A percentile compares a stretch with the other conserved stretches of the same genome.
Evolutionary conservation across 2,113 vertebrate genomes (phyloP).

Genomic region (Arenaria interpres): DNA sequence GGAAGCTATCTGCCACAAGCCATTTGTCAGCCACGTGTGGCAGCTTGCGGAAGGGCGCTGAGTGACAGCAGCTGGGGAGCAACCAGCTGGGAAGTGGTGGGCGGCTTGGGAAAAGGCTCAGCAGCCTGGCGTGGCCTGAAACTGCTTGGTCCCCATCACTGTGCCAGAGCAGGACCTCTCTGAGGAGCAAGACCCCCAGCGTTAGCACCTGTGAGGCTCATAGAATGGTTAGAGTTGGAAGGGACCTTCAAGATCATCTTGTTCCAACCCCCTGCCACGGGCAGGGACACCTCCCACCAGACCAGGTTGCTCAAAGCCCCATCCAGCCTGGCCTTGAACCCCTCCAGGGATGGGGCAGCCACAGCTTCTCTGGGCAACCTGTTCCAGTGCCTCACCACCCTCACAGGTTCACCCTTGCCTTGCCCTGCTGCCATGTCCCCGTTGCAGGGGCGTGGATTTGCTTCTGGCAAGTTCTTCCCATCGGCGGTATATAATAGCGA

Average conservation of each 20-base stretch:
- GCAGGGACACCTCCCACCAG: too few species aligned
- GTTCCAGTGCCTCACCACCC: too few species aligned
- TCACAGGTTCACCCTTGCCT: not conserved
- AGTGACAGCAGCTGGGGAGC: not conserved
- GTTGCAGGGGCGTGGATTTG: not conserved
- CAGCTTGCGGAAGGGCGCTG: fast-evolving
- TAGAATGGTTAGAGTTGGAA: too few species aligned
- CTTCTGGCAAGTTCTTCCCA: not conserved
- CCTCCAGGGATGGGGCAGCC: too few species aligned
- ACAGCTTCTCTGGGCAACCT: too few species aligned
- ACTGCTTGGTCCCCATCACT: not conserved
- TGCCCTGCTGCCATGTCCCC: not conserved
- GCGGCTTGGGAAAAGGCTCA: not conserved
- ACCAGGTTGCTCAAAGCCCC: too few species aligned
- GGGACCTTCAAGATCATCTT: too few species aligned
- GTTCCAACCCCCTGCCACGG: too few species aligned
- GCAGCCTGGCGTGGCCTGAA: not conserved
- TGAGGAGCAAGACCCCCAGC: not conserved
- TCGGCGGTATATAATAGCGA: fast-evolving
- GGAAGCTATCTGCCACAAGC: not conserved
- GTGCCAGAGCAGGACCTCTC: not conserved
- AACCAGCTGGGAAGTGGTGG: not conserved
- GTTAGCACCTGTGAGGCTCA: not conserved
- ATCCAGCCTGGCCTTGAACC: too few species aligned
- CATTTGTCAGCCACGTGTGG: not conserved